A percentile compares a stretch with the other conserved stretches of the same genome.
Evolutionary conservation across 35 echinoderm and acorn worm species (phyloP).

Genomic region (Lytechinus pictus): DNA sequence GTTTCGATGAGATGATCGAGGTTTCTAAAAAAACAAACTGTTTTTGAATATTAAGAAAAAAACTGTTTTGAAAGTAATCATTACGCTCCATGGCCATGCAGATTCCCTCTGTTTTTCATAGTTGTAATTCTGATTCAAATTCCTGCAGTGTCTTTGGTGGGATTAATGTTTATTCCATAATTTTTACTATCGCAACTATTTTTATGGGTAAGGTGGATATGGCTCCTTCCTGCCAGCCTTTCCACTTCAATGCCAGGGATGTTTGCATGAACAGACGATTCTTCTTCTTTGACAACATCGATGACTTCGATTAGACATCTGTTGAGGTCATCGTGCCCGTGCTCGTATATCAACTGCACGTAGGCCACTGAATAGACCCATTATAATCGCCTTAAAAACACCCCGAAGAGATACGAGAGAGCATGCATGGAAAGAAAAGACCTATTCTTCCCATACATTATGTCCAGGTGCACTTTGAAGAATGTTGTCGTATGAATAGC

Average conservation of each 20-base stretch:
- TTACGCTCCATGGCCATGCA: no score
- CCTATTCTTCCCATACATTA: neutral
- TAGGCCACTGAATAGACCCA: neutral
- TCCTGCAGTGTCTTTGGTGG: no score
- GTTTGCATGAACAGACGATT: neutral
- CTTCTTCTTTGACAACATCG: neutral
- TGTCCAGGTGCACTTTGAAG: neutral
- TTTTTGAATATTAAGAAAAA: no score
- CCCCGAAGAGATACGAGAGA: neutral
- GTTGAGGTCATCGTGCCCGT: neutral
- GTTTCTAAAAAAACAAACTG: no score
- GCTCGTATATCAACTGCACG: neutral
- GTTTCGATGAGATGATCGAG: no score
- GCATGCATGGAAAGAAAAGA: neutral
- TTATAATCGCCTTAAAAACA: neutral
- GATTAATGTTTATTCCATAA: no score
- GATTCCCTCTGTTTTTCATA: no score
- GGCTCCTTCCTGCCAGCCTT: neutral
- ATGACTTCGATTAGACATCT: neutral
- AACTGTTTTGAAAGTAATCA: no score
- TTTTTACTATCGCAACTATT: no score
- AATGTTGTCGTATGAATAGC: neutral
- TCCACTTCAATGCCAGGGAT: neutral
- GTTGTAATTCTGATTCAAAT: no score
- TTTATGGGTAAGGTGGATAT: neutral